These are phyloP conservation scores for Torymus auratus DNA, from an alignment of 2,888 invertebrate genomes.

Conservation along the genomic window DNA sequence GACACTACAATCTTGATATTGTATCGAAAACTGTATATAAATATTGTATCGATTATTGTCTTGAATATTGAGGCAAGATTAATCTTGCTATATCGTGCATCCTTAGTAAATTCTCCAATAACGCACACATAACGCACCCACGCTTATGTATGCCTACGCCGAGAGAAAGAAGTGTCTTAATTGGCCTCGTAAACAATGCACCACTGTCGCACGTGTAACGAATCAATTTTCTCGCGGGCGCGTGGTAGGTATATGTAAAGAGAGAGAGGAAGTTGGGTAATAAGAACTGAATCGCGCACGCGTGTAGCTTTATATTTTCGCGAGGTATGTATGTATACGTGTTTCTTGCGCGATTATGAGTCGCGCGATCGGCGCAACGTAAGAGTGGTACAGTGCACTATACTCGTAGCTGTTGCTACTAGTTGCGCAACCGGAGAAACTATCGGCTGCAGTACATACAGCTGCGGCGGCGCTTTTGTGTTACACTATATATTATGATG, in stretches of 20 bases:
- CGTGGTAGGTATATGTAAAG: too few species aligned
- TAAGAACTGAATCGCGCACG: too few species aligned
- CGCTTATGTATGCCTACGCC: neutral
- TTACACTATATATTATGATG: neutral
- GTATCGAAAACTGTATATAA: too few species aligned
- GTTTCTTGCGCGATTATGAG: too few species aligned
- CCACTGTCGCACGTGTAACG: neutral
- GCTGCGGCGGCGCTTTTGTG: too few species aligned
- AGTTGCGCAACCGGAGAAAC: slow-evolving; percentile 71
- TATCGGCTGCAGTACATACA: slow-evolving; percentile 62
- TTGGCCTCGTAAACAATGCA: slow-evolving; percentile 32
- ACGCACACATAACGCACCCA: neutral
- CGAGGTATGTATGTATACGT: too few species aligned
- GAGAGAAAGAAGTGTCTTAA: slow-evolving; percentile 14
- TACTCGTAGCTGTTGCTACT: slow-evolving; percentile 39
- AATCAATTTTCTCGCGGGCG: neutral
- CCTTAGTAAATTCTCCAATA: slow-evolving; percentile 21
- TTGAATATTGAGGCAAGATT: too few species aligned
- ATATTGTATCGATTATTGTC: too few species aligned
- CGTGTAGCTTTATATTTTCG: too few species aligned
- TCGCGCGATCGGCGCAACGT: neutral
- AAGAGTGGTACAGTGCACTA: neutral
- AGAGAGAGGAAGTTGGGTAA: slow-evolving; percentile 32
- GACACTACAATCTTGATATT: too few species aligned
- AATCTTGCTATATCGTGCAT: too few species aligned